Evolutionary conservation across 2,113 vertebrate genomes (phyloP).

Genomic region (Mobula hypostoma): DNA sequence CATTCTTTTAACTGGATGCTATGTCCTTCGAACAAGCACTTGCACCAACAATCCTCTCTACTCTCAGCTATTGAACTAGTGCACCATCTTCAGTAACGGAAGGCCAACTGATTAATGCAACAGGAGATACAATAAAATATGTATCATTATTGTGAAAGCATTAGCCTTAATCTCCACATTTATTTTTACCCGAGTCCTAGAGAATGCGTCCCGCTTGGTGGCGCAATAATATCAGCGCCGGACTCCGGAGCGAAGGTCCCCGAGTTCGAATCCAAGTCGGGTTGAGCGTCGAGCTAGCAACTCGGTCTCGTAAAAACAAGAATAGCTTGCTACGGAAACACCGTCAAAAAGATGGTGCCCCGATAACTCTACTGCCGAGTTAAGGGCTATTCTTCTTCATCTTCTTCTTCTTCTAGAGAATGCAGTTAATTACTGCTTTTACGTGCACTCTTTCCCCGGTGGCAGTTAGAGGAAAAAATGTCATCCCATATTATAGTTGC

Average conservation of each 20-base stretch:
- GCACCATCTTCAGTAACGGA: not conserved
- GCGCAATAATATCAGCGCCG: too few species aligned
- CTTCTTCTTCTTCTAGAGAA: too few species aligned
- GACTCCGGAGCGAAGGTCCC: too few species aligned
- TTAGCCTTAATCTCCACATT: not conserved
- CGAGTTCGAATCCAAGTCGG: too few species aligned
- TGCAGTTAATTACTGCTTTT: not conserved
- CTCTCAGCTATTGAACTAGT: not conserved
- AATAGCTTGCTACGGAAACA: too few species aligned
- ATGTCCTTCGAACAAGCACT: not conserved
- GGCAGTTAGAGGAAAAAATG: not conserved
- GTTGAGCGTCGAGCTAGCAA: too few species aligned
- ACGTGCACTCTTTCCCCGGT: not conserved
- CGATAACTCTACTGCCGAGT: too few species aligned
- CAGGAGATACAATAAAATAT: not conserved
- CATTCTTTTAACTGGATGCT: not conserved
- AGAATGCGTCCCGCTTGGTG: not conserved
- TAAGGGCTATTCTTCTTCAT: too few species aligned
- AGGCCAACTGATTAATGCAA: not conserved
- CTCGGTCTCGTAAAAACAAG: too few species aligned
- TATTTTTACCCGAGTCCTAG: not conserved
- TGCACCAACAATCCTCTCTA: too few species aligned
- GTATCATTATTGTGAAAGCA: not conserved
- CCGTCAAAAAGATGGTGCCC: too few species aligned
- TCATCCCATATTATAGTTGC: not conserved